Conservation (phyloP, 2,113 vertebrate species). For the Ursus arctos region DNA sequence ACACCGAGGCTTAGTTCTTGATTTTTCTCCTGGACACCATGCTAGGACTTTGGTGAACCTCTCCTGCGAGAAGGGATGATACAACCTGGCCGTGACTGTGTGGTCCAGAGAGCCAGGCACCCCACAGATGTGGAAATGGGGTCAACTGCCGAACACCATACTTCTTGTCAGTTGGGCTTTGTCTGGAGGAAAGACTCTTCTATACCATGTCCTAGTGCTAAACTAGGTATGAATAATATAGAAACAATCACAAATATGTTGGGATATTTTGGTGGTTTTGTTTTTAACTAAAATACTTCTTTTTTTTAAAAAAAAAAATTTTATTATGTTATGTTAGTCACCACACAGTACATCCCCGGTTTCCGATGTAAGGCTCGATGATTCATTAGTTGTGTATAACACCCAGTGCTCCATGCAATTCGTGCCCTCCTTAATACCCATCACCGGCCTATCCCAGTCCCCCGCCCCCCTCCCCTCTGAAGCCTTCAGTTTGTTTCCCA, state of each 20-base stretch:
- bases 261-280: background rate
- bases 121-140: background rate
- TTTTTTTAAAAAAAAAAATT: too few relatives aligned
- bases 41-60: background rate
- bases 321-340: too few relatives aligned
- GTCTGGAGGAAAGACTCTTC: background rate
- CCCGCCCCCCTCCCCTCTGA: too few relatives aligned
- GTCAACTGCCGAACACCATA: background rate
- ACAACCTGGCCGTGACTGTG: background rate
- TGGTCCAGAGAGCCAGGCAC: rapidly evolving
- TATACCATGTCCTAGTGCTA: background rate
- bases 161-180: background rate
- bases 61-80: background rate
- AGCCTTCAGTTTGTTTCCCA: too few relatives aligned
- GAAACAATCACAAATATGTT: background rate
- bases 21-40: background rate
- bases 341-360: too few relatives aligned
- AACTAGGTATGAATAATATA: background rate
- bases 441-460: too few relatives aligned
- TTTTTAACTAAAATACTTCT: background rate
- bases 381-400: too few relatives aligned
- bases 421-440: too few relatives aligned
- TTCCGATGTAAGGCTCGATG: too few relatives aligned
- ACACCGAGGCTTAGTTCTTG: background rate
- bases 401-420: too few relatives aligned